A percentile compares a stretch with the other conserved stretches of the same genome.
Evolutionary conservation across 2,888 invertebrate species (phyloP).

Genomic region (Andrena marginata): DNA sequence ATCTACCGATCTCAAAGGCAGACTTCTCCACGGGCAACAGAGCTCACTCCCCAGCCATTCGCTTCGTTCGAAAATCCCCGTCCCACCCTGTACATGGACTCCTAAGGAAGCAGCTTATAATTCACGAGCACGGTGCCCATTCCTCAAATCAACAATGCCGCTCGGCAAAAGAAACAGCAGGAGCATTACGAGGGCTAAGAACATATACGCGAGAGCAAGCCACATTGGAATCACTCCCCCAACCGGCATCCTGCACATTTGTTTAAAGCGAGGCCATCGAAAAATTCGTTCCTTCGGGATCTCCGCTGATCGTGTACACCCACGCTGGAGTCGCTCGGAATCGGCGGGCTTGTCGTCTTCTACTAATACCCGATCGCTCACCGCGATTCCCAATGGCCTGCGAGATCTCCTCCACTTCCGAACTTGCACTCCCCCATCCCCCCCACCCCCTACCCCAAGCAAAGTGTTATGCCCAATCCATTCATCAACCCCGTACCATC

Average conservation of each 20-base stretch:
- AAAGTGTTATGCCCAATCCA: conserved; percentile 70
- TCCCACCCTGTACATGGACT: not conserved
- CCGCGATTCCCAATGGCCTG: conserved; percentile 54
- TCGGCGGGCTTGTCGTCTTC: conserved; percentile 54
- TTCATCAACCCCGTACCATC: conserved; percentile 78
- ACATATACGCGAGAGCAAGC: not conserved
- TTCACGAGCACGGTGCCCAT: conserved; percentile 4
- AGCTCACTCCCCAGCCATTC: too few relatives aligned
- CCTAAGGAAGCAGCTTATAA: conserved; percentile 12
- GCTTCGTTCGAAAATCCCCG: not conserved
- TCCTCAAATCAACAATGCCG: conserved; percentile 31
- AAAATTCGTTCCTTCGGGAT: conserved; percentile 14
- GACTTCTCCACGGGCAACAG: too few relatives aligned
- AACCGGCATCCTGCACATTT: conserved; percentile 8
- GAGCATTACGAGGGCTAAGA: not conserved
- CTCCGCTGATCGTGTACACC: conserved; percentile 4
- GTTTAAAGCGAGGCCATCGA: conserved; percentile 10
- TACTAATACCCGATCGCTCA: conserved; percentile 59
- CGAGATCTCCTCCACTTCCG: conserved; percentile 66
- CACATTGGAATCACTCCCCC: not conserved
- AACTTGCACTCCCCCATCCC: conserved; percentile 43
- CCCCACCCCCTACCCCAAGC: not conserved
- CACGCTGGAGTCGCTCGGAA: conserved; percentile 14
- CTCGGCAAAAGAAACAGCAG: not conserved
- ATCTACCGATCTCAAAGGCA: too few relatives aligned